Percentiles rank a stretch among this genome's conserved stretches.
Evolutionary conservation across 1,140 invertebrate species (phyloP).

Genomic region (Drosophila prosaltans): DNA sequence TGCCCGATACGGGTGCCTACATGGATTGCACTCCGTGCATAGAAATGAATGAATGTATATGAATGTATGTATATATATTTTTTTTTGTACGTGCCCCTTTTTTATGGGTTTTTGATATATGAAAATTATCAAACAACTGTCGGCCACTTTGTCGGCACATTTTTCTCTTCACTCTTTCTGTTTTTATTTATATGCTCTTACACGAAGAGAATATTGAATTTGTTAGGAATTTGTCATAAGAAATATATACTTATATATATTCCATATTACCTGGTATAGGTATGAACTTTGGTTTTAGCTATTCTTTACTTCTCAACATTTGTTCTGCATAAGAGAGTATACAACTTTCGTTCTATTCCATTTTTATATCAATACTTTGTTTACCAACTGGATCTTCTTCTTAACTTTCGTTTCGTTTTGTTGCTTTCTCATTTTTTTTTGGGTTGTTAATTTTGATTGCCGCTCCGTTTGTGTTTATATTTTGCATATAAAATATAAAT

Average conservation of each 20-base stretch:
- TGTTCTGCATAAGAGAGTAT: background rate
- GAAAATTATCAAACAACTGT: conserved; percentile 60
- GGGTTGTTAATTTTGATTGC: conserved; percentile 45
- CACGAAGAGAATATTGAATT: background rate
- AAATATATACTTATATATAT: too few species aligned
- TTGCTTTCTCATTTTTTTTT: background rate
- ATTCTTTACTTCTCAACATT: too few species aligned
- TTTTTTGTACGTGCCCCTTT: conserved; percentile 64
- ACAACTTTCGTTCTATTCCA: background rate
- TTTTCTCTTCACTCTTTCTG: conserved; percentile 42
- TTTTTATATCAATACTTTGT: background rate
- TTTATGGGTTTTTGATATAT: conserved; percentile 77
- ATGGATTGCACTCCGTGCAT: conserved; percentile 44
- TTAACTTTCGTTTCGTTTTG: conserved; percentile 47
- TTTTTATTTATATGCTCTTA: conserved; percentile 13
- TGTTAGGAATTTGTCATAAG: too few species aligned
- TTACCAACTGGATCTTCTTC: conserved; percentile 22
- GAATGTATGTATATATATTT: conserved; percentile 8
- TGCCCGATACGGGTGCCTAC: background rate
- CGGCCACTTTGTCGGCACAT: conserved; percentile 70
- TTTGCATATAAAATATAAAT: conserved; percentile 69
- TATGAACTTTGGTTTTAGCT: too few species aligned
- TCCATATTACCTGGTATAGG: too few species aligned
- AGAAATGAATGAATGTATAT: conserved; percentile 66
- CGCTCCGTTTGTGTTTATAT: conserved; percentile 46